Evolutionary conservation across 2,888 invertebrate species (phyloP), one percentile per base, ranked within the genome.

Genomic region (Trichacis sp.): DNA sequence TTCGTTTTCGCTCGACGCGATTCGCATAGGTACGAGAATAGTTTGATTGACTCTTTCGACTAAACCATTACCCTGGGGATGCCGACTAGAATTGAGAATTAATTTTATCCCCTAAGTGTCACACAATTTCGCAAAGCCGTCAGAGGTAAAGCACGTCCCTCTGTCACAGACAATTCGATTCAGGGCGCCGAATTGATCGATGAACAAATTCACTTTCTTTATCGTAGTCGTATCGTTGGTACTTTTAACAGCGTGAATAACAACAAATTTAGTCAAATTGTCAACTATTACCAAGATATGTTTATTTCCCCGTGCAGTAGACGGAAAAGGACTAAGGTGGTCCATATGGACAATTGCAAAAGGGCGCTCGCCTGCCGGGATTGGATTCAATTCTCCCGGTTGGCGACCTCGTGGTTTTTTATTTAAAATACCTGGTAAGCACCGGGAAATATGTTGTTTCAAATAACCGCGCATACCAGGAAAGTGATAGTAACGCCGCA

Each of bases 331-430:
- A 19, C 66, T 66, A 0, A 66, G 20, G 36, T 70, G 69, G 40
- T 68, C 68, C 1, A 66, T 15, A 45, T 71, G 64, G 0, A 71
- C 40, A 0, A 60, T 18, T 0, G 11, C 68, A 47, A 72, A 72
- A 1, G 68, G 70, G 19, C 68, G 6, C 19, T 19, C 38, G 1
- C 64, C 70, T 1, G 64, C 62, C 1, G 59, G 55, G 5, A 70
- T 64, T 24, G 49, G 49, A 17, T 49, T 24, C 11, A 49, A 33
- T 33, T 49, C 49, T 1, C 49, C 49, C 4, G 1, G 14, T 14
- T 15, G 14, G 6, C 15, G n/a, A 11, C 49, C 49, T 29, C 14
- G 8, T 9, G n/a, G n/a, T 2, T 2, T 49, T 29, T 49, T 49
- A 6, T 5, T 15, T 3, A 49, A 5, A n/a, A 49, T 12, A 30